phyloP scores from a whole-genome alignment of 2,113 vertebrate species.

The Osmerus mordax region DNA sequence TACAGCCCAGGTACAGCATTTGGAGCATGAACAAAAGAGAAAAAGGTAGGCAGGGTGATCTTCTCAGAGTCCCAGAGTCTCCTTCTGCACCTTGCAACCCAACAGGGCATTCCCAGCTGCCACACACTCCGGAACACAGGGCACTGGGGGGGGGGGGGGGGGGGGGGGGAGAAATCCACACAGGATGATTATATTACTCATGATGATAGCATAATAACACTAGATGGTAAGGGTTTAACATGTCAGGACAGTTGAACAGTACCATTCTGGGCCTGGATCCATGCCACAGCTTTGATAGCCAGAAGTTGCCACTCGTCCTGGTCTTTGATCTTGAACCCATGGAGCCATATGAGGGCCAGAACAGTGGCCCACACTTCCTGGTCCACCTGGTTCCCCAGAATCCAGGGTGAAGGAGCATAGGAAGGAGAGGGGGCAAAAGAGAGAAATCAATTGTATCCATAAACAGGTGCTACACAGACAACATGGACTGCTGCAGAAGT shows the following conservation, averaged over 20 bases:
- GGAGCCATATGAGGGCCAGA: constrained; percentile 79
- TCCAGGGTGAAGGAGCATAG: neutral
- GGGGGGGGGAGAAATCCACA: constrained; percentile 11
- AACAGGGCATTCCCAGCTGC: constrained; percentile 49
- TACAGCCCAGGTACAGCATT: constrained; percentile 52
- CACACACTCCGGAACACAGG: constrained; percentile 47
- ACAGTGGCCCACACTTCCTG: constrained; percentile 75
- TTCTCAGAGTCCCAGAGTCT: constrained; percentile 13
- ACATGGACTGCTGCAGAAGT: neutral
- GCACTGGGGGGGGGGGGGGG: constrained; percentile 33
- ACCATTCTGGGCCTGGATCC: constrained; percentile 67
- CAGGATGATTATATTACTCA: neutral
- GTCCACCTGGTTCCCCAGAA: constrained; percentile 49
- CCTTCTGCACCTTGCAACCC: constrained; percentile 25
- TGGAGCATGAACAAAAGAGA: neutral
- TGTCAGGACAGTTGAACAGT: neutral
- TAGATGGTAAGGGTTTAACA: neutral
- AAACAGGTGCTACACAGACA: neutral
- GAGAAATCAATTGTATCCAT: neutral
- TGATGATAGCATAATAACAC: neutral
- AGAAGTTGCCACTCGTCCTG: constrained; percentile 74
- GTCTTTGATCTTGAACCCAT: constrained; percentile 59
- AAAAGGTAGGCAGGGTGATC: neutral
- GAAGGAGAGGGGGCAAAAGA: neutral
- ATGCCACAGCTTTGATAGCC: constrained; percentile 71